Base-by-base conservation (phyloP, 2,888 invertebrate species). In the Heteromyza rotundicornis region DNA sequence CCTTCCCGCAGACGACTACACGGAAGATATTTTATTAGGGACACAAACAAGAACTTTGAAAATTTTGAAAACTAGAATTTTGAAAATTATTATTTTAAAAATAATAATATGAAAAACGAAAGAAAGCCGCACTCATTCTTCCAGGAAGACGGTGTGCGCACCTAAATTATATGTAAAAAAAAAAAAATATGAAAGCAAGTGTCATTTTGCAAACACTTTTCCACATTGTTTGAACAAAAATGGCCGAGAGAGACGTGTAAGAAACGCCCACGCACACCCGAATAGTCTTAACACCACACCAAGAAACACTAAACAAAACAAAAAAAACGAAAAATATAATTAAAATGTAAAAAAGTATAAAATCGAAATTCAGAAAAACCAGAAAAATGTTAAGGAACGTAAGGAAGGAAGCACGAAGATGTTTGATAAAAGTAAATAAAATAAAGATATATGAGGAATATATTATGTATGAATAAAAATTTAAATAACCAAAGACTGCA, bases 401-500 rank as follows among this genome's bases (percentile, higher is more conserved):
- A 32, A 22, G 19, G 35, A 59, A 57, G 53, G 50, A 54, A 44
- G 55, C 35, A 51, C 7, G 47, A 47, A 52, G 55, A 55, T 16
- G 19, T 36, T 51, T 35, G 32, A 47, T 20, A 56, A 63, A 60
- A 51, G 32, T 52, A 64, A 57, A 52, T 51, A 59, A 56, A 61
- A 56, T 32, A 50, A 60, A 63, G 53, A 60, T 51, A 57, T 51
- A 59, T n/a, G 61, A 54, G 40, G 54, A 62, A 65, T 62, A 47
- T 57, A 17, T 58, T 55, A 62, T 49, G 54, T 57, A 58, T 40
- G 59, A 35, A 60, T 32, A 57, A 57, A 50, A 72, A 77, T 72
- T 75, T 81, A 78, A 82, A 80, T 84, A 83, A 83, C 84, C 83
- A 83, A 83, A 83, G 83, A 83, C 84, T 83, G 84, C 84, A 83